Conservation (phyloP, 1,140 invertebrate species). For the honey bee (Apis mellifera) region DNA sequence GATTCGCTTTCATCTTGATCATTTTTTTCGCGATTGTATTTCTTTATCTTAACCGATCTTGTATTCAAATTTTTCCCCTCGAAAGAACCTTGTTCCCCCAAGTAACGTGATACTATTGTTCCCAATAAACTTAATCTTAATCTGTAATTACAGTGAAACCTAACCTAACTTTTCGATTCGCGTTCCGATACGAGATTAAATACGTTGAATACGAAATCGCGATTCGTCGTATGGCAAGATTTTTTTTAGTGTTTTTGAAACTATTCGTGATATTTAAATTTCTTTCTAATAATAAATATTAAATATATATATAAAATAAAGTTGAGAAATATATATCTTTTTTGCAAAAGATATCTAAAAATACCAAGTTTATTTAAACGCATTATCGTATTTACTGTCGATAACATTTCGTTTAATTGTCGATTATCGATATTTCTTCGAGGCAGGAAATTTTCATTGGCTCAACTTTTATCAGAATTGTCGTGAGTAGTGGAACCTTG, state of each 20-base stretch:
- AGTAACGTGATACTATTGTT: not conserved
- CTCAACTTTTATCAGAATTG: not conserved
- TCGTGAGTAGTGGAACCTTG: not conserved
- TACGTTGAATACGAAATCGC: not conserved
- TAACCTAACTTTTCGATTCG: not conserved
- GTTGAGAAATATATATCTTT: not conserved
- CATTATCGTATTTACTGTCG: not conserved
- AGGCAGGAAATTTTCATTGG: not conserved
- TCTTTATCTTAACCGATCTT: too few species aligned
- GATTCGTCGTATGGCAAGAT: too few species aligned
- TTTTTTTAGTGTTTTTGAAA: too few species aligned
- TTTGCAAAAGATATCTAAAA: too few species aligned
- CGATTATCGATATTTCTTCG: not conserved
- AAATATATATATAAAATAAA: too few species aligned
- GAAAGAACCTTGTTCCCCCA: not conserved
- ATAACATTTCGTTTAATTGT: not conserved
- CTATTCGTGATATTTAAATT: too few species aligned
- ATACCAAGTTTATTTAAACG: not conserved
- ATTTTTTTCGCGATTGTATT: not conserved
- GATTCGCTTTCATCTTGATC: not conserved
- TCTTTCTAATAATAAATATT: too few species aligned
- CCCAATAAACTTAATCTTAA: rapidly evolving
- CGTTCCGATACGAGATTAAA: too few species aligned
- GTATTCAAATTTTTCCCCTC: not conserved
- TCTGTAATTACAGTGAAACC: not conserved